Evolutionary conservation across 2,797 vertebrate genomes (phyloP).

Genomic region (Vultur gryphus): DNA sequence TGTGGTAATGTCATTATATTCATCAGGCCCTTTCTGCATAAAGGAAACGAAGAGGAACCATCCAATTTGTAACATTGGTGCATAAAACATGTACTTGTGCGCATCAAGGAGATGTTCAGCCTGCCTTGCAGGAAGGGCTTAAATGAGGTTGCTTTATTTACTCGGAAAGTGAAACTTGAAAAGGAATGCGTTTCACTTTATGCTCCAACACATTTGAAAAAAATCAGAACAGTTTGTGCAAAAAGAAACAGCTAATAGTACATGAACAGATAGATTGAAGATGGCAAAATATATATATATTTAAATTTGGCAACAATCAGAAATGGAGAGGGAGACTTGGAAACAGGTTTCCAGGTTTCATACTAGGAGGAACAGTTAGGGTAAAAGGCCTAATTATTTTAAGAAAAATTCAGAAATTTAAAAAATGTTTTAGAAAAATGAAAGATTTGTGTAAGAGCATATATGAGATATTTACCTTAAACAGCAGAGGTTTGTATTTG

Average conservation of each 20-base stretch:
- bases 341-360: neutral
- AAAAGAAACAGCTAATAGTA: neutral
- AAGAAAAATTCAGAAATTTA: neutral
- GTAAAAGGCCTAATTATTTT: neutral
- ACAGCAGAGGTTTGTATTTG: neutral
- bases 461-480: neutral
- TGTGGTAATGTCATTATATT: neutral
- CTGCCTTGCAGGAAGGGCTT: neutral
- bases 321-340: neutral
- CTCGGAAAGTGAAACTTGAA: neutral
- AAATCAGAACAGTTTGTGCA: neutral
- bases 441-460: neutral
- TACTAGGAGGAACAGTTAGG: neutral
- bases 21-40: neutral
- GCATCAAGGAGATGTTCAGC: neutral
- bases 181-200: neutral
- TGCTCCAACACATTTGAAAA: neutral
- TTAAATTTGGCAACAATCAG: neutral
- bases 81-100: neutral
- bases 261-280: neutral
- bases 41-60: neutral
- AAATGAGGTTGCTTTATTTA: neutral
- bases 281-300: neutral
- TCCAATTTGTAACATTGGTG: neutral
- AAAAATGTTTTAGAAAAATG: neutral